Evolutionary conservation across 1,140 invertebrate genomes (phyloP).

Genomic region (Galleria mellonella): DNA sequence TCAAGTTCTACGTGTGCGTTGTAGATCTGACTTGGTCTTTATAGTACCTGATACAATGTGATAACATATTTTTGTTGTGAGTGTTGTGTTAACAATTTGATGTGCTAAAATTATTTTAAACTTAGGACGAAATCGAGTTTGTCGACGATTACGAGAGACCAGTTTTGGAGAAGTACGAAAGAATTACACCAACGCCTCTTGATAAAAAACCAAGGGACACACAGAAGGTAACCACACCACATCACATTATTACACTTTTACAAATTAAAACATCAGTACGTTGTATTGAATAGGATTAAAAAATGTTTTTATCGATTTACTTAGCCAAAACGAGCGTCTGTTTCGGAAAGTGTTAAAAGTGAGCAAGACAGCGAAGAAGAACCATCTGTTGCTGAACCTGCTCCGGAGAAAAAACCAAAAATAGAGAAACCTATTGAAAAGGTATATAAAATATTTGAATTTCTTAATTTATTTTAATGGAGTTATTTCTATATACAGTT

Average conservation of each 20-base stretch:
- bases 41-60: constrained; percentile 9
- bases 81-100: constrained; percentile 57
- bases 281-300: neutral
- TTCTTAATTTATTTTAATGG: neutral
- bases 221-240: constrained; percentile 52
- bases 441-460: constrained; percentile 42
- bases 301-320: constrained; percentile 8
- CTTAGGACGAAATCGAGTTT: constrained; percentile 71
- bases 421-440: constrained; percentile 36
- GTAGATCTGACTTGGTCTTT: constrained; percentile 6
- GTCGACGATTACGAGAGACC: constrained; percentile 77
- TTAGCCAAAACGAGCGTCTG: constrained; percentile 57
- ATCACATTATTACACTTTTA: constrained; percentile 23
- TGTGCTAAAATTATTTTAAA: constrained; percentile 55
- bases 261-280: neutral
- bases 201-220: constrained; percentile 64
- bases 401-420: constrained; percentile 59
- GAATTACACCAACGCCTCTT: constrained; percentile 65
- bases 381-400: constrained; percentile 40
- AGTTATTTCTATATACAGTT: too few species aligned
- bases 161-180: constrained; percentile 75
- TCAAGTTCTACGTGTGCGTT: neutral
- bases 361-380: constrained; percentile 60
- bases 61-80: constrained; percentile 31
- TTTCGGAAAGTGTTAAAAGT: constrained; percentile 57